Evolutionary conservation across 2,797 vertebrate species (phyloP).

Genomic region (Capromys pilorides): DNA sequence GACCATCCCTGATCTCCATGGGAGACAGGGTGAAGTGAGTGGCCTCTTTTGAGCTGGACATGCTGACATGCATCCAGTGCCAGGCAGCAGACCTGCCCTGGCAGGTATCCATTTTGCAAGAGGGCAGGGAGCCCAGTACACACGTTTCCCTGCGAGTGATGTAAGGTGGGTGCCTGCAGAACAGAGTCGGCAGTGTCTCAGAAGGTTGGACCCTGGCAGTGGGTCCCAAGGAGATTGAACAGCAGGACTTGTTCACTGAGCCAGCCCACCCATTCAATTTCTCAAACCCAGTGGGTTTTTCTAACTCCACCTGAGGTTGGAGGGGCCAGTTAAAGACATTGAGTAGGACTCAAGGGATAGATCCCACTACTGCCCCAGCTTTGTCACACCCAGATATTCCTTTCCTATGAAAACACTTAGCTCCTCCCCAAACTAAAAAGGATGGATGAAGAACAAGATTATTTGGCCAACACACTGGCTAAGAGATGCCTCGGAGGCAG

Average conservation of each 20-base stretch:
- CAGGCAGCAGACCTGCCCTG: not conserved
- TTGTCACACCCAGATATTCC: constrained; percentile 54
- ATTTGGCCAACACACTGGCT: constrained; percentile 83
- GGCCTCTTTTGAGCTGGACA: not conserved
- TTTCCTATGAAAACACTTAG: constrained; percentile 77
- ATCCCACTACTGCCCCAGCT: constrained; percentile 11
- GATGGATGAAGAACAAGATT: constrained; percentile 84
- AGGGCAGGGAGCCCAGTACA: not conserved
- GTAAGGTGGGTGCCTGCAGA: not conserved
- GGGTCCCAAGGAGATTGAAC: constrained; percentile 40
- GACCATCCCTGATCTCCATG: not conserved
- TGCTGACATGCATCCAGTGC: not conserved
- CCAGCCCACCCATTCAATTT: constrained; percentile 4
- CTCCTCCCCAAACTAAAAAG: constrained; percentile 81
- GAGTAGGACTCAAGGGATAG: constrained; percentile 49
- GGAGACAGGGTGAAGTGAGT: not conserved
- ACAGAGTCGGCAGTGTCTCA: not conserved
- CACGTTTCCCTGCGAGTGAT: not conserved
- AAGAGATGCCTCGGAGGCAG: constrained; percentile 86
- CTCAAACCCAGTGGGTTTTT: constrained; percentile 24
- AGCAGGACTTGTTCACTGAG: constrained; percentile 61
- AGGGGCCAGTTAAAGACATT: constrained; percentile 46
- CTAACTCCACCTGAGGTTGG: not conserved
- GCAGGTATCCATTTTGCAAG: not conserved
- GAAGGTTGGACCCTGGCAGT: constrained; percentile 19